These are phyloP conservation scores for Drosophila monieri DNA, from an alignment of 2,888 invertebrate species.

Conservation along the genomic window DNA sequence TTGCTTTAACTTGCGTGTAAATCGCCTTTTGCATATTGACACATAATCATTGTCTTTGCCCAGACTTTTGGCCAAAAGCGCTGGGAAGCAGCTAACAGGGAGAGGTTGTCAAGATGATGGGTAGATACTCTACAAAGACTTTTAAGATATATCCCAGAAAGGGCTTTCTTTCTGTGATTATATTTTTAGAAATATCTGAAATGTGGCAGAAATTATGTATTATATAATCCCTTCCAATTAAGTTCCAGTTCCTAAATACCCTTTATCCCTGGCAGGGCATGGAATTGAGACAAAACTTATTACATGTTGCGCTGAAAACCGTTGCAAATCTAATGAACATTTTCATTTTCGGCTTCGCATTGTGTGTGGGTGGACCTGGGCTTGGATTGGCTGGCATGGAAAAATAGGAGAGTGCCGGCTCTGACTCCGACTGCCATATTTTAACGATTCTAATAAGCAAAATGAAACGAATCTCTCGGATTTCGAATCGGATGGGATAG, in stretches of 20 bases:
- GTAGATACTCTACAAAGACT: slow-evolving; percentile 6
- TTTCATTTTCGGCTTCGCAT: slow-evolving; percentile 62
- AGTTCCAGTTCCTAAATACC: neutral
- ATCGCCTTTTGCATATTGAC: slow-evolving; percentile 77
- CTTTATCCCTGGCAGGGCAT: slow-evolving; percentile 13
- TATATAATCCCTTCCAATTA: neutral
- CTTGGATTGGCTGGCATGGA: slow-evolving; percentile 23
- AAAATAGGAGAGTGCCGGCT: slow-evolving; percentile 25
- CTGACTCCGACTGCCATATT: slow-evolving; percentile 59
- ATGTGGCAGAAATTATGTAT: too few species aligned
- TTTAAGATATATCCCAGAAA: neutral
- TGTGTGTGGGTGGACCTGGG: slow-evolving; percentile 62
- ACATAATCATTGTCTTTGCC: slow-evolving; percentile 76
- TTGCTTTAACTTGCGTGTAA: slow-evolving; percentile 77
- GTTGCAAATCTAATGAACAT: slow-evolving; percentile 77
- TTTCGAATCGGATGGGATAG: slow-evolving; percentile 25
- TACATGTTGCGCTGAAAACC: slow-evolving; percentile 71
- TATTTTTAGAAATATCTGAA: too few species aligned
- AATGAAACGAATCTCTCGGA: slow-evolving; percentile 34
- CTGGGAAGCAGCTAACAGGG: slow-evolving; percentile 11
- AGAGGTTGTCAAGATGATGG: neutral
- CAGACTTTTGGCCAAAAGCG: slow-evolving; percentile 45
- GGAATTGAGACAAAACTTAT: slow-evolving; percentile 61
- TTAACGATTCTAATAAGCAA: slow-evolving; percentile 74
- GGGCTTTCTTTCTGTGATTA: too few species aligned